These are phyloP conservation scores for Blastomussa wellsi DNA, from an alignment of 92 coral and sea anemone species.

Conservation along the genomic window DNA sequence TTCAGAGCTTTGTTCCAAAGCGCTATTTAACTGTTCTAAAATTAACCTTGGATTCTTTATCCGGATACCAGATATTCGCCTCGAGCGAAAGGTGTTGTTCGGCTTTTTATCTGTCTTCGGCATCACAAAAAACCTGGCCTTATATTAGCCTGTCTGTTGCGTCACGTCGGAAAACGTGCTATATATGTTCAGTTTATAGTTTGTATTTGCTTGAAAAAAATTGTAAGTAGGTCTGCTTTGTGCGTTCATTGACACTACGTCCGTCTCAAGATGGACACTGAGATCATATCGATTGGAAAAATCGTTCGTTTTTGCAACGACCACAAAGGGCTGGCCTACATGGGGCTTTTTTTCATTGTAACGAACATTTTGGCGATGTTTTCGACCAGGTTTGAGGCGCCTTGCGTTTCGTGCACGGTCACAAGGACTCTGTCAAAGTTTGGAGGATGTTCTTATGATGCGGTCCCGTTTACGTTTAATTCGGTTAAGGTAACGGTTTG, in stretches of 20 bases:
- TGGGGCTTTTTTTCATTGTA: slow-evolving; percentile 10
- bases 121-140: slow-evolving; percentile 7
- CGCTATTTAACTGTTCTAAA: slow-evolving; percentile 22
- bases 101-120: slow-evolving; percentile 23
- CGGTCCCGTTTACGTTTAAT: slow-evolving; percentile 57
- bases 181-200: slow-evolving; percentile 37
- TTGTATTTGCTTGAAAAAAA: slow-evolving; percentile 36
- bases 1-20: not conserved
- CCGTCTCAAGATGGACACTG: slow-evolving; percentile 1
- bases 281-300: slow-evolving; percentile 15
- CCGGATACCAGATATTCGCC: slow-evolving; percentile 28
- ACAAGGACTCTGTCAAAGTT: slow-evolving; percentile 60
- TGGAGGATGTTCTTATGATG: slow-evolving; percentile 51
- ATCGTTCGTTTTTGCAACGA: slow-evolving; percentile 22
- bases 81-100: slow-evolving; percentile 23
- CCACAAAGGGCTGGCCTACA: slow-evolving; percentile 14
- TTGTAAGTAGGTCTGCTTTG: not conserved
- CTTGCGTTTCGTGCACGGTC: slow-evolving; percentile 78
- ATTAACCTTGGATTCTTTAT: slow-evolving; percentile 19
- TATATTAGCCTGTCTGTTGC: slow-evolving; percentile 15
- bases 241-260: slow-evolving; percentile 13
- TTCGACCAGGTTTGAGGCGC: slow-evolving; percentile 62
- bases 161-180: not conserved
- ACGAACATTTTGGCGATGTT: slow-evolving; percentile 48
- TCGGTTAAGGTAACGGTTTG: slow-evolving; percentile 62